Evolutionary conservation across 2,113 vertebrate species (phyloP).

Genomic region (Serilophus lunatus): DNA sequence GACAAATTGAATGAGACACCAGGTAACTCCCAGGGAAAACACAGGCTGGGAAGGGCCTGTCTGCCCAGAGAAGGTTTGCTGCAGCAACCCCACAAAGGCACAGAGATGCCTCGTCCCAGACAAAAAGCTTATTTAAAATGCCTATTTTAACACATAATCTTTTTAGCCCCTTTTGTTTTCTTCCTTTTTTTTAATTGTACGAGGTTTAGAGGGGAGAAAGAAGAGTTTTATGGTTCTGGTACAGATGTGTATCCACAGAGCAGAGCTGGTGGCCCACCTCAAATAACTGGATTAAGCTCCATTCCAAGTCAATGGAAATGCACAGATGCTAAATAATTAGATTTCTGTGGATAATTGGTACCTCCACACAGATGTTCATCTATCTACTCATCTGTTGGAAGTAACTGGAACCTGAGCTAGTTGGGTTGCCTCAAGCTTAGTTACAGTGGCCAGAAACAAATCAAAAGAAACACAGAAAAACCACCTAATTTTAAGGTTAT

Average conservation of each 20-base stretch:
- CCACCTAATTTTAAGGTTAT: background rate
- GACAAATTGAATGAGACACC: background rate
- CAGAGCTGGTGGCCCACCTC: background rate
- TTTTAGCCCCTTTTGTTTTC: background rate
- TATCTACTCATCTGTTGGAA: background rate
- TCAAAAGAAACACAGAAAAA: background rate
- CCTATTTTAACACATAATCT: background rate
- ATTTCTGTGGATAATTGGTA: background rate
- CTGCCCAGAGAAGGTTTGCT: background rate
- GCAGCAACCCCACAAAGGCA: background rate
- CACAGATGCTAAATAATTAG: background rate
- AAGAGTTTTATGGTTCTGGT: background rate
- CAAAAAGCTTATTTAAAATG: background rate
- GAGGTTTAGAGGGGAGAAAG: rapidly evolving
- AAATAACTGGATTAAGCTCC: background rate
- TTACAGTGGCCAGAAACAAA: background rate
- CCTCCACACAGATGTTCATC: background rate
- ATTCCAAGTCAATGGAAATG: background rate
- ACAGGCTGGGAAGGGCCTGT: background rate
- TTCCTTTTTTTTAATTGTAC: background rate
- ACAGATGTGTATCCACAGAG: background rate
- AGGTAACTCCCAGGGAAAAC: background rate
- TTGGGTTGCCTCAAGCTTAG: background rate
- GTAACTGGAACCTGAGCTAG: background rate
- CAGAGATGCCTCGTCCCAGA: background rate